These are phyloP conservation scores for Halictus quadricinctus DNA, from an alignment of 2,888 invertebrate species.

Conservation along the genomic window DNA sequence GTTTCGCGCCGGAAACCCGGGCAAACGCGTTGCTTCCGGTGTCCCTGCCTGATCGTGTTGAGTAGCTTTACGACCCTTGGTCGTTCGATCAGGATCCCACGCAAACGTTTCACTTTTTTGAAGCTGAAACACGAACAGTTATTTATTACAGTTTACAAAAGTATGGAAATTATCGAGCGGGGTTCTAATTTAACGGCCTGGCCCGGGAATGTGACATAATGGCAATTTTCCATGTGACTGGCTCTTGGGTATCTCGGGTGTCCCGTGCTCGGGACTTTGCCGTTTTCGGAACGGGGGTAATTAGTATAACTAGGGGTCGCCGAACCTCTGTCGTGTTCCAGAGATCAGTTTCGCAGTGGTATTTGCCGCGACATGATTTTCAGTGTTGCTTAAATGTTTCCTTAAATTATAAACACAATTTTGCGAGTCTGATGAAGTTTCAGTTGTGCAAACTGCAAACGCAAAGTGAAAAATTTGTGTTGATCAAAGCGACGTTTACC, in stretches of 20 bases:
- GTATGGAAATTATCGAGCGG: not conserved
- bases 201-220: not conserved
- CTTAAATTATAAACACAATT: too few relatives aligned
- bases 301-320: too few relatives aligned
- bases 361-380: too few relatives aligned
- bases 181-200: not conserved
- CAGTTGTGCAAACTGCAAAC: too few relatives aligned
- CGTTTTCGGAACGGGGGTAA: not conserved
- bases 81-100: not conserved
- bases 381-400: too few relatives aligned
- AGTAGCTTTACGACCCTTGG: not conserved
- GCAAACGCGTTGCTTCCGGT: not conserved
- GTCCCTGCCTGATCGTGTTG: conserved; percentile 10
- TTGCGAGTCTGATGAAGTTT: too few relatives aligned
- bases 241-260: not conserved
- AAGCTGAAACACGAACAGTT: not conserved
- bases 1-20: conserved; percentile 15
- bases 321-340: too few relatives aligned
- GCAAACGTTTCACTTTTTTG: not conserved
- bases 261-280: not conserved
- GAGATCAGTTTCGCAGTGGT: too few relatives aligned
- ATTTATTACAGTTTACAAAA: not conserved
- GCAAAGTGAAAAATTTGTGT: too few relatives aligned
- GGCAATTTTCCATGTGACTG: not conserved
- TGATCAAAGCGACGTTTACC: too few relatives aligned